Evolutionary conservation across 2,113 vertebrate species (phyloP), one percentile per base, ranked within the genome.

Genomic region (Motacilla tschutschensis): DNA sequence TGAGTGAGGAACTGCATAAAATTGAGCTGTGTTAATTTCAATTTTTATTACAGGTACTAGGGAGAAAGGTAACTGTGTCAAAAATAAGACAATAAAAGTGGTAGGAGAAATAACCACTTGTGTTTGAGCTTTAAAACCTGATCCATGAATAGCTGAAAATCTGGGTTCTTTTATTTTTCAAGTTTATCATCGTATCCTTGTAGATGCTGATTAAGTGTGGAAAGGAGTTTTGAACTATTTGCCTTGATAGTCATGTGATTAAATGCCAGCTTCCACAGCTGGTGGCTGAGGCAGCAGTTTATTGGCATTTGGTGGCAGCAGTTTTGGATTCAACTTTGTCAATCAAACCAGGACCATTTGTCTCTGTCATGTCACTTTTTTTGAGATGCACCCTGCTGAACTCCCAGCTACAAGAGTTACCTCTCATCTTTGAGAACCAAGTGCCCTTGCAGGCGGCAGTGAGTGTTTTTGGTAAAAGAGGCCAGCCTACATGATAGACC

Each of bases 11-110:
- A 47, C 22, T 74, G 17, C 29, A 58, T 83, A 29, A 85, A 85
- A 78, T 40, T 51, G 51, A 87, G 54, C 31, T 85, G 65, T 77
- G 26, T 73, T 92, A 87, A 91, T 90, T 92, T 89, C 20, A 83
- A 7, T 59, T 80, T 93, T 87, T 79, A 47, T 71, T 87, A 58
- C 36, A 60, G 16, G 11, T 79, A 29, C 18, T 53, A 53, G 25
- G 12, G 54, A 88, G 69, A 57, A 86, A 76, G 77, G 65, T 29
- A 58, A 38, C 40, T 77, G 47, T 57, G 26, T 79, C 19, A 79
- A 80, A 95, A 50, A 3, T 31, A 81, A 60, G 79, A 46, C 24
- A 81, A 36, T 14, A 50, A 31, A 87, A 69, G 18, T 28, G 15
- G 8, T 44, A 50, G 33, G 51, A 76, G 20, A 75, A 86, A 50